Conservation (phyloP, 2,888 invertebrate genomes). For the Rugalucina vietnamica region DNA sequence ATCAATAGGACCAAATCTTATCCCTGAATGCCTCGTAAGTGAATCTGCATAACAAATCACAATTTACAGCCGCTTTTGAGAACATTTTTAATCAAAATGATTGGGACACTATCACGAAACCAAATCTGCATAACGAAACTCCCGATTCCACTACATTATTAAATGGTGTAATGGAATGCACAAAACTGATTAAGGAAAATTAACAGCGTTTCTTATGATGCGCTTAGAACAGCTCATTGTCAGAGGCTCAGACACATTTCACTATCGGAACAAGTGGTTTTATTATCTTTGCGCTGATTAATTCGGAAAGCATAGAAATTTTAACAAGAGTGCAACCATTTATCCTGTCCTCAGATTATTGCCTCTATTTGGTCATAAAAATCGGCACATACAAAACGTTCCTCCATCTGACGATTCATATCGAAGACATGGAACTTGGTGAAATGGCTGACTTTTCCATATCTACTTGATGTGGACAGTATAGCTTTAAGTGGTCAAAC, state of each 20-base stretch:
- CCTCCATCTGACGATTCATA: too few species aligned
- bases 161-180: constrained; percentile 8
- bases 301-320: constrained; percentile 12
- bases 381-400: neutral
- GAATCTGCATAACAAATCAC: constrained; percentile 17
- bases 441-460: too few species aligned
- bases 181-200: constrained; percentile 11
- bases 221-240: neutral
- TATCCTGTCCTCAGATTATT: neutral
- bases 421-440: too few species aligned
- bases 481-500: too few species aligned
- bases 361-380: neutral
- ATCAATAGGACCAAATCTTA: constrained; percentile 10
- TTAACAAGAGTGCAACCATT: constrained; percentile 1
- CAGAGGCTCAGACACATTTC: neutral
- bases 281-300: constrained; percentile 15
- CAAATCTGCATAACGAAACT: constrained; percentile 14
- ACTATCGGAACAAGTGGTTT: neutral
- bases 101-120: constrained; percentile 16
- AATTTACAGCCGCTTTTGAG: constrained; percentile 12
- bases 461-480: too few species aligned
- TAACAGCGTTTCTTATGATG: constrained; percentile 8
- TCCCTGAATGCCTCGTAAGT: constrained; percentile 2
- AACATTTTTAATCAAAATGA: constrained; percentile 17
- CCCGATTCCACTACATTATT: constrained; percentile 10